Percentiles rank a stretch among this genome's conserved stretches.
These are phyloP conservation scores for Catharus ustulatus DNA, from an alignment of 2,797 vertebrate species.

Conservation along the genomic window DNA sequence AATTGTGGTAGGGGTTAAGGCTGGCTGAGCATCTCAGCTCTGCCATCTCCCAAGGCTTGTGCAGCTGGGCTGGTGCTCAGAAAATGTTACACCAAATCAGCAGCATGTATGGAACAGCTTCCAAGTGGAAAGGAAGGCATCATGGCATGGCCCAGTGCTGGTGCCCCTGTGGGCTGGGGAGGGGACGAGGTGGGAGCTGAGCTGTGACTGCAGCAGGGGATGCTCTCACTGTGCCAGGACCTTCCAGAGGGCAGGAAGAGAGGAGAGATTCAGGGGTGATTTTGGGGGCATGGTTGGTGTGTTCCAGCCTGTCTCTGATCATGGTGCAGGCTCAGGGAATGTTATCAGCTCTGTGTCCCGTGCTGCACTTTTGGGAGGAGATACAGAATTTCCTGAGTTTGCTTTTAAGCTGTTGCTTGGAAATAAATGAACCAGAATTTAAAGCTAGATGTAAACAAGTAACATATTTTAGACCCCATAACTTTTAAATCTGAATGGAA, in stretches of 20 bases:
- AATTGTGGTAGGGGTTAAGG: background rate
- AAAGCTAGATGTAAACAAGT: background rate
- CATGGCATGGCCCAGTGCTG: background rate
- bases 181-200: background rate
- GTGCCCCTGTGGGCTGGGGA: background rate
- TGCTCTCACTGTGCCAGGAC: background rate
- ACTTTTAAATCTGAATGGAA: background rate
- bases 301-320: background rate
- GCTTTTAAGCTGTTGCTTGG: background rate
- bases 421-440: background rate
- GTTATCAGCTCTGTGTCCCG: background rate
- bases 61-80: background rate
- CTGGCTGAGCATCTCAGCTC: background rate
- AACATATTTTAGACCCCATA: background rate
- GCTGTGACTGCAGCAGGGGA: background rate
- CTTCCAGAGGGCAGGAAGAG: background rate
- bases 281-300: background rate
- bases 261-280: background rate
- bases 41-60: background rate
- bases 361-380: background rate
- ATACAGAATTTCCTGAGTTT: background rate
- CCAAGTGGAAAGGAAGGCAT: background rate
- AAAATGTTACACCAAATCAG: background rate
- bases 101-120: background rate
- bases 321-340: background rate